A percentile compares a stretch with the other conserved stretches of the same genome.
phyloP scores from a whole-genome alignment of 2,113 vertebrate species.

The Globicephala melas region DNA sequence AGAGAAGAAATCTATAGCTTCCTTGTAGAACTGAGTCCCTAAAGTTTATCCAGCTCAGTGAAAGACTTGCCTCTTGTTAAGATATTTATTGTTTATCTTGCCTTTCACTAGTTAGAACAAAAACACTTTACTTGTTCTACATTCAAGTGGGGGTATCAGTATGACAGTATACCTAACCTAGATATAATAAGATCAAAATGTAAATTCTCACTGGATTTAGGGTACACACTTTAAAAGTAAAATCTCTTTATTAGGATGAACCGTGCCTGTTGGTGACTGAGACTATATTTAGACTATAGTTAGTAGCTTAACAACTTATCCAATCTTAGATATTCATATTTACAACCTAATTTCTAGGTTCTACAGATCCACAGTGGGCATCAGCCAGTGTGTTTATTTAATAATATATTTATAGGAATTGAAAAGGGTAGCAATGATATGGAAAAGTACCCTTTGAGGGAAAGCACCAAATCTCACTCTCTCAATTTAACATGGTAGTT shows the following conservation, averaged over 20 bases:
- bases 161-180: background rate
- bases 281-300: background rate
- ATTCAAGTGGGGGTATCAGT: conserved; percentile 3
- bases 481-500: background rate
- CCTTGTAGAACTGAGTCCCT: conserved; percentile 59
- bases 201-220: background rate
- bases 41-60: conserved; percentile 62
- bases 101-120: conserved; percentile 38
- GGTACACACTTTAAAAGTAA: background rate
- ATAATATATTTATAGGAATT: background rate
- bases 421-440: background rate
- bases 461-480: background rate
- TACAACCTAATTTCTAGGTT: background rate
- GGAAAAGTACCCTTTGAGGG: background rate
- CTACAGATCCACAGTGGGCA: background rate
- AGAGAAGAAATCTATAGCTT: conserved; percentile 63
- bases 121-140: conserved; percentile 3
- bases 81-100: conserved; percentile 56
- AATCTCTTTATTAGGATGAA: background rate
- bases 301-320: background rate
- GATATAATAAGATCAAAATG: background rate
- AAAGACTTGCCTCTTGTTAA: conserved; percentile 59
- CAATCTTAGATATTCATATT: background rate
- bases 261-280: background rate
- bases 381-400: background rate